phyloP scores from a whole-genome alignment of 2,113 vertebrate genomes.

The Chrysemys picta region DNA sequence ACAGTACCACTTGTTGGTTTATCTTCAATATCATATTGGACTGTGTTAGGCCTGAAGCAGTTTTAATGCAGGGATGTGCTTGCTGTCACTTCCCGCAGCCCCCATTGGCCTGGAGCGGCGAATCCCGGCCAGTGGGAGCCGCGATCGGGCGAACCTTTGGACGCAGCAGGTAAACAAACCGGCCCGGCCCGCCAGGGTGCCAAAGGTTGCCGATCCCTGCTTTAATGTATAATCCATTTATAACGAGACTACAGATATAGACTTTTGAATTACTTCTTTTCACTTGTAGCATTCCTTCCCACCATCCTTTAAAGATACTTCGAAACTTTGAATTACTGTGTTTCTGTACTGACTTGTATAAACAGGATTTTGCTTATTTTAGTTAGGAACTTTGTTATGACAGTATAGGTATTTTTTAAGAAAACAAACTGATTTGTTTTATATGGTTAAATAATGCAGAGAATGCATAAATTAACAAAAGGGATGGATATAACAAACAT shows the following conservation, averaged over 20 bases:
- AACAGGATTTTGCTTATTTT: background rate
- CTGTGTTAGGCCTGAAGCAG: conserved; percentile 17
- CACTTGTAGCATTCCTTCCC: conserved; percentile 8
- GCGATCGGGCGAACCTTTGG: no score
- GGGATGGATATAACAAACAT: background rate
- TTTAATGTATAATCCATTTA: conserved; percentile 2
- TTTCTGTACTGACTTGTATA: conserved; percentile 23
- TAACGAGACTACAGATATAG: conserved; percentile 8
- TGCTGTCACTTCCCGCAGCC: no score
- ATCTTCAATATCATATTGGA: background rate
- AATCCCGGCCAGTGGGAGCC: no score
- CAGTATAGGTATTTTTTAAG: conserved; percentile 10
- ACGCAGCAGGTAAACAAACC: no score
- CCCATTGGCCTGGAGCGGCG: no score
- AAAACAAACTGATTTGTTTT: conserved; percentile 4
- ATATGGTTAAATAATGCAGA: background rate
- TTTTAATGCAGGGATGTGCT: background rate
- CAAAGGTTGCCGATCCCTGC: background rate
- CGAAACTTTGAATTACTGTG: background rate
- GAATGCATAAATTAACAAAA: background rate
- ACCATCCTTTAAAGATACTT: background rate
- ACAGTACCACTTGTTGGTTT: background rate
- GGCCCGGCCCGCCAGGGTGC: no score
- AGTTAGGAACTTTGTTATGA: conserved; percentile 9
- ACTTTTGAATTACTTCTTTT: background rate